These are phyloP conservation scores for Ramphastos sulfuratus DNA, from an alignment of 2,113 vertebrate genomes.

Conservation along the genomic window DNA sequence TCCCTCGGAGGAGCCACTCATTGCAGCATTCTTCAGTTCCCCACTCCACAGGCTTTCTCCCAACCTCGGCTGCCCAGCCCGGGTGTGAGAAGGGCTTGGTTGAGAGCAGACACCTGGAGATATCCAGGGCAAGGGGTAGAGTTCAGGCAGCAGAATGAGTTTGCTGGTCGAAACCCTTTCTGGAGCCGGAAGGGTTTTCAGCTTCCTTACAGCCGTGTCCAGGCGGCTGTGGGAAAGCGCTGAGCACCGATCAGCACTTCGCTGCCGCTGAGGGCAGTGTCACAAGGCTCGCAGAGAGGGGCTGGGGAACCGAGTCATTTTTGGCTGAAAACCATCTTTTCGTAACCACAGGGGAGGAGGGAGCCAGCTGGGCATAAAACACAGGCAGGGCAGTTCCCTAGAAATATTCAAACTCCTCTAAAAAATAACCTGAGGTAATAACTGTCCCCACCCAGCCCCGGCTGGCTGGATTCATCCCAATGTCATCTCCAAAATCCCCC, in stretches of 20 bases:
- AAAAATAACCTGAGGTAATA: not conserved
- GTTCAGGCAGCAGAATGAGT: not conserved
- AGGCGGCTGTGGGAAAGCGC: slow-evolving; percentile 18
- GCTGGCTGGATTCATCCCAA: not conserved
- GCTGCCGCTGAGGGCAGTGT: not conserved
- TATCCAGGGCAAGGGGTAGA: not conserved
- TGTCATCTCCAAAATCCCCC: not conserved
- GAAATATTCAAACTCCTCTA: slow-evolving; percentile 4
- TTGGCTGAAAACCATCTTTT: slow-evolving; percentile 26
- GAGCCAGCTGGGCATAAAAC: slow-evolving; percentile 28
- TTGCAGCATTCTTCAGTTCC: rapidly evolving
- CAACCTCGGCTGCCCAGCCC: not conserved
- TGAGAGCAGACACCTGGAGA: not conserved
- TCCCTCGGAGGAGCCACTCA: not conserved
- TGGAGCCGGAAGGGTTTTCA: slow-evolving; percentile 4
- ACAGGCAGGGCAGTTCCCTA: slow-evolving; percentile 26
- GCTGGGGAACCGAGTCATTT: not conserved
- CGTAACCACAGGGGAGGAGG: slow-evolving; percentile 4
- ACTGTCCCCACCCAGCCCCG: not conserved
- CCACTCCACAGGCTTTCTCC: not conserved
- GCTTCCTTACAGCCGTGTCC: not conserved
- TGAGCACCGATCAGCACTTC: not conserved
- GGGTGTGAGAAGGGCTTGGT: not conserved
- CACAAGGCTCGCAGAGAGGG: slow-evolving; percentile 1
- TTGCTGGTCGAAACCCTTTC: slow-evolving; percentile 7